phyloP scores from a whole-genome alignment of 2,888 invertebrate species.

The Athetis lepigone region DNA sequence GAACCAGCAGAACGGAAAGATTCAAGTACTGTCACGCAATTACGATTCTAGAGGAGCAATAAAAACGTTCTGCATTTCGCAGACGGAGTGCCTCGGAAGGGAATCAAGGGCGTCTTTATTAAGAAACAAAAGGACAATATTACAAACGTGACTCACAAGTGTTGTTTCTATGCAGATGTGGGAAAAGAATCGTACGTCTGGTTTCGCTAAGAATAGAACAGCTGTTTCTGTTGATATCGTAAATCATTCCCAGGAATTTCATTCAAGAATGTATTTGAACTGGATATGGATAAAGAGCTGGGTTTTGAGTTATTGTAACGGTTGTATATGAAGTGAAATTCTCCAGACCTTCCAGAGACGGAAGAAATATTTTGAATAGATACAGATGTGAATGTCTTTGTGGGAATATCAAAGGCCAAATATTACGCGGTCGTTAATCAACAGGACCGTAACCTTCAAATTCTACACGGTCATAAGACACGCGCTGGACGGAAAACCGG shows the following conservation, averaged over 20 bases:
- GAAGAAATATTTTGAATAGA: not conserved
- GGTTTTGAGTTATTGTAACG: not conserved
- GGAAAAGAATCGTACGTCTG: constrained; percentile 24
- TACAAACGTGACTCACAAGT: constrained; percentile 35
- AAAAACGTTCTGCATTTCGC: constrained; percentile 33
- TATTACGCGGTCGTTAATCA: too few relatives aligned
- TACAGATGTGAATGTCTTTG: too few relatives aligned
- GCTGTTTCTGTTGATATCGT: constrained; percentile 26
- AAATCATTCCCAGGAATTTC: constrained; percentile 16
- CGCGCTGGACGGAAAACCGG: too few relatives aligned
- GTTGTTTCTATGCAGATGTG: constrained; percentile 37
- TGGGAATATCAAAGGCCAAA: too few relatives aligned
- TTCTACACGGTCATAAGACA: too few relatives aligned
- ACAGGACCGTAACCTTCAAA: too few relatives aligned
- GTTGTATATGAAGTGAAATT: not conserved
- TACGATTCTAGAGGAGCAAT: constrained; percentile 37
- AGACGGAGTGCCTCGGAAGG: constrained; percentile 45
- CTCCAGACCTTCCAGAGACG: not conserved
- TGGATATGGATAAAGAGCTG: not conserved
- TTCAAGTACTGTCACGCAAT: constrained; percentile 30
- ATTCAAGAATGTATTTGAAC: constrained; percentile 24
- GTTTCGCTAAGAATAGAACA: constrained; percentile 13
- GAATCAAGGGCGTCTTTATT: constrained; percentile 53
- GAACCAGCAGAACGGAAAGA: constrained; percentile 32
- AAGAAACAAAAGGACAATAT: constrained; percentile 50